Base-by-base conservation (phyloP, 2,797 vertebrate species). In the Anomalospiza imberbis region DNA sequence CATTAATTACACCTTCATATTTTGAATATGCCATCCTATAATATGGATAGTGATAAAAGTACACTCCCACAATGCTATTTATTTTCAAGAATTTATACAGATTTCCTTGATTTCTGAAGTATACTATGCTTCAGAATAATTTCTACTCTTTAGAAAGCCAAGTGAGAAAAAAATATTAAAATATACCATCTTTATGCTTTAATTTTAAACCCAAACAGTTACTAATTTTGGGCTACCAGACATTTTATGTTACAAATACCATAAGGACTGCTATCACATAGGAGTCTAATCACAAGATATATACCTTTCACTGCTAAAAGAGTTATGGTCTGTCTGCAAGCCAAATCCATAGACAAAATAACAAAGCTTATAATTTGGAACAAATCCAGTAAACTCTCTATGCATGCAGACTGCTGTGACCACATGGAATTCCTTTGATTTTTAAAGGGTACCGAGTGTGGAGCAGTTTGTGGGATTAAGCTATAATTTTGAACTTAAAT, bases 321-420 rank as follows among this genome's bases (percentile, higher is more conserved):
- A 85, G 62, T 90, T 91, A 88, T 48, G 29, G 36, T 54, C 54
- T 82, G 60, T 67, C 93, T 85, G 31, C n/a, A 89, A 89, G 60
- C 38, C 77, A 93, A 93, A 91, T 73, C 74, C 83, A 89, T 8
- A 11, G 32, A 84, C 63, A 60, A 78, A 94, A 86, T 75, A 93
- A 76, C n/a, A 91, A 90, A 90, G 55, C 55, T 68, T 70, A 88
- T 81, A 75, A 90, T 88, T 76, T 91, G 67, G 74, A 94, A 82
- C 42, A 76, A 86, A 74, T 77, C 80, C 80, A 90, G 34, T 76
- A 63, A 89, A 71, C 34, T 70, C 47, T 78, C 55, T 66, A 5
- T 34, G 44, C 53, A 57, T 53, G 34, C 44, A 93, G 67, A 92
- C 67, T 66, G 28, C 86, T 89, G 55, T 92, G 71, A 85, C 77